Base-by-base conservation (phyloP, 2,888 invertebrate genomes). In the Ditula angustiorana region DNA sequence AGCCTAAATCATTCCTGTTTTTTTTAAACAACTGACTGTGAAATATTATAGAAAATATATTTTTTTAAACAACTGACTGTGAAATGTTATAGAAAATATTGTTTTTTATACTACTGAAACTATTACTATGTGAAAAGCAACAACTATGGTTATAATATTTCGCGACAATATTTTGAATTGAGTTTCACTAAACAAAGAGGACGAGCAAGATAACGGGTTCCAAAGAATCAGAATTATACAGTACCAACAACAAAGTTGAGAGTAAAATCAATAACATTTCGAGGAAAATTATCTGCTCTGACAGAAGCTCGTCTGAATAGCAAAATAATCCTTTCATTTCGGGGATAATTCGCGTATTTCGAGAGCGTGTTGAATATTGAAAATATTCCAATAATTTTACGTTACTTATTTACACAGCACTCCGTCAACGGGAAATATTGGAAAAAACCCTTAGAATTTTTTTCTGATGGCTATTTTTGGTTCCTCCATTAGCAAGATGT, bases 341-440 rank as follows among this genome's bases (percentile, higher is more conserved):
- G 69, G 69, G 49, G 30, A 55, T 61, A 49, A 56, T 44, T 57
- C 35, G 28, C 49, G 44, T 30, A 50, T 52, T 44, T 50, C 52
- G 55, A 50, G 24, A 55, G 55, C 47, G 37, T 55, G 35, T 41
- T 70, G 69, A 79, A 79, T 83, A 80, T 80, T 79, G 77, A 65
- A 46, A 67, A 56, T 56, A 52, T 61, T 41, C 33, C 49, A 37
- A 71, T 68, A 70, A 72, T 61, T 56, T 61, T 49, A 56, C 26
- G 26, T 47, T 47, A 46, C 47, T 56, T 61, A 47, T 52, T 60
- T 24, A 47, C 55, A 44, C 23, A 26, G 28, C 66, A 76, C 75
- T 72, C 74, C 73, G 74, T 80, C 76, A 77, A 77, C 80, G 82
- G 80, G 69, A 77, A 76, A 78, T 77, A 74, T 70, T 76, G 73